phyloP scores from a whole-genome alignment of 2,797 vertebrate species.

The Brotogeris chrysoptera region DNA sequence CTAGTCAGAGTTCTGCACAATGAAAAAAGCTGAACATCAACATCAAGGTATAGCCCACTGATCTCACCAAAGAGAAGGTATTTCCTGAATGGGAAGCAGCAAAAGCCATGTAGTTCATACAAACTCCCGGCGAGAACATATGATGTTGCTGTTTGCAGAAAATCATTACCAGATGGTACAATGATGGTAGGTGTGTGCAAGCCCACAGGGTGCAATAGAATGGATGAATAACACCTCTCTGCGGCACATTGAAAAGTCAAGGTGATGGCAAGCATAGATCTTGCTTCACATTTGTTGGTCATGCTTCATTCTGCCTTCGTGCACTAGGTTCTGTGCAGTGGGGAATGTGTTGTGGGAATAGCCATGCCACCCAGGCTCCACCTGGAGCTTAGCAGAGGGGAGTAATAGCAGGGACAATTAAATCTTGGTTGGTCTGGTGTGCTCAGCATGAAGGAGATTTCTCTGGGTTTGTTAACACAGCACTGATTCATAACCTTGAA shows the following conservation, averaged over 20 bases:
- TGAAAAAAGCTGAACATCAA: neutral
- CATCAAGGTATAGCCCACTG: neutral
- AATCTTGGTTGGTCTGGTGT: neutral
- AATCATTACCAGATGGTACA: constrained; percentile 52
- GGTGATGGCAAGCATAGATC: neutral
- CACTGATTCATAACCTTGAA: constrained; percentile 6
- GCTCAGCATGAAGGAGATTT: neutral
- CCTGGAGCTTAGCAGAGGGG: neutral
- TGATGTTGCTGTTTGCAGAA: neutral
- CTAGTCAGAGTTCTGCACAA: neutral
- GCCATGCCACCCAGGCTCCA: neutral
- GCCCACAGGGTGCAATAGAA: neutral
- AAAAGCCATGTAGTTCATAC: neutral
- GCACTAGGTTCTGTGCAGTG: neutral
- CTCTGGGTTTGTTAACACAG: neutral
- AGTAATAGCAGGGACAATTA: neutral
- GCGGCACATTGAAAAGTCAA: neutral
- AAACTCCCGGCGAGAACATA: neutral
- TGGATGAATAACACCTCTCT: neutral
- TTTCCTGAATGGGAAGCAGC: neutral
- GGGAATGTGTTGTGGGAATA: neutral
- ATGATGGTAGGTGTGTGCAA: neutral
- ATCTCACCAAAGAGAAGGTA: neutral
- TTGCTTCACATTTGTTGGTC: neutral
- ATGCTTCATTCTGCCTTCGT: neutral